Evolutionary conservation across 2,797 vertebrate genomes (phyloP), one percentile per base, ranked within the genome.

Genomic region (Diplodus puntazzo): DNA sequence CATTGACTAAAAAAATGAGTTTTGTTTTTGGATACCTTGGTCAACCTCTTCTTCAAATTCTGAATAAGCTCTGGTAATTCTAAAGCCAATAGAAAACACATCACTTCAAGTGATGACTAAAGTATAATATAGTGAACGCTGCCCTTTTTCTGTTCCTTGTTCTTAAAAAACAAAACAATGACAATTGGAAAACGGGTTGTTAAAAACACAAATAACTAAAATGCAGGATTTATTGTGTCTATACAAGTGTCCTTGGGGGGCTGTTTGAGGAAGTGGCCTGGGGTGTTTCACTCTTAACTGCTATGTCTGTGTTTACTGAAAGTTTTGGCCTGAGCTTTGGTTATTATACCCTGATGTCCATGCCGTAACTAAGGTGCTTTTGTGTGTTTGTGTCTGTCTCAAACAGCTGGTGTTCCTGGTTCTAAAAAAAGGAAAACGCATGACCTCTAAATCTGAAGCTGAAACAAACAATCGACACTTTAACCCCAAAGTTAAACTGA

Each of bases 221-320:
- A 16, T 57, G 61, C 49, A 27, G 55, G 75, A 78, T 25, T 69
- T 80, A 66, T 83, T 86, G 75, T 87, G 79, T 85, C 69, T 75
- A 3, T 78, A 27, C 75, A 83, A 61, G 50, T 70, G 61, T 39
- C 76, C 57, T 60, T 23, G 72, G 66, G 68, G 71, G 79, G 63
- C 69, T 75, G 69, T 74, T 89, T 68, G 69, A 80, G 77, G 83
- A 90, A 80, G 86, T 77, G 77, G 78, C 87, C 92, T 94, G 92
- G 86, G 74, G 61, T 88, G 54, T 92, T 85, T 94, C 88, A 92
- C 78, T 80, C 73, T 79, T 79, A 83, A 87, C 64, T 84, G 69
- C 87, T 84, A 83, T 46, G 90, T 89, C 86, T 92, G 86, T 93
- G 90, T 92, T 93, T 93, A 92, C 84, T 79, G 72, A 89, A 75